Evolutionary conservation across 2,113 vertebrate genomes (phyloP), one percentile per base, ranked within the genome.

Genomic region (Bufo gargarizans): DNA sequence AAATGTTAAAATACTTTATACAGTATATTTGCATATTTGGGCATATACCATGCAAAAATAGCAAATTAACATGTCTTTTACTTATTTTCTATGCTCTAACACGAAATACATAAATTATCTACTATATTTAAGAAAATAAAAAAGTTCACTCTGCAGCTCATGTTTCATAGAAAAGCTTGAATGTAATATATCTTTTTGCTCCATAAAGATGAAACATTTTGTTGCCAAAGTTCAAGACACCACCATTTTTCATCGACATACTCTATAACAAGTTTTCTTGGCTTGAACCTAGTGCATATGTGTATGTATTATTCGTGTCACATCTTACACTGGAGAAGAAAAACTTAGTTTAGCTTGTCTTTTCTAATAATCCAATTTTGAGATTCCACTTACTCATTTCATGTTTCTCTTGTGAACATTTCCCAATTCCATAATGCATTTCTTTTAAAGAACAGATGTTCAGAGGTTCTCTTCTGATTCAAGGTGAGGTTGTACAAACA

Each of bases 301-400:
- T 14, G 6, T 53, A 47, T 82, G 59, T 13, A 63, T 10, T 82
- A 82, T 63, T 82, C 80, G 69, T 82, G 80, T 63, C 80, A 82
- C 80, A 82, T 82, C 80, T 82, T 50, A 63, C 65, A 47, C 81
- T 19, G 17, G 61, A 19, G 7, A 63, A 47, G 12, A 65, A 82
- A 67, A 59, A 69, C 10, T 22, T 59, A 43, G 55, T 83, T 83
- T 83, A 61, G 81, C 47, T 53, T 83, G 80, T 69, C 81, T 83
- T 69, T 83, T 83, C 47, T 83, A 67, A 69, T 83, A 83, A 83
- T 83, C 81, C 81, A 83, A 83, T 83, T 83, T 83, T 82, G 80
- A 1, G 19, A 50, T 82, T 82, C 43, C 81, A 83, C 63, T 69
- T 83, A 69, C 81, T 83, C 81, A 83, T 83, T 83, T 83, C 81